These are phyloP conservation scores for Gymnorhina tibicen DNA, from an alignment of 2,113 vertebrate genomes.

Conservation along the genomic window DNA sequence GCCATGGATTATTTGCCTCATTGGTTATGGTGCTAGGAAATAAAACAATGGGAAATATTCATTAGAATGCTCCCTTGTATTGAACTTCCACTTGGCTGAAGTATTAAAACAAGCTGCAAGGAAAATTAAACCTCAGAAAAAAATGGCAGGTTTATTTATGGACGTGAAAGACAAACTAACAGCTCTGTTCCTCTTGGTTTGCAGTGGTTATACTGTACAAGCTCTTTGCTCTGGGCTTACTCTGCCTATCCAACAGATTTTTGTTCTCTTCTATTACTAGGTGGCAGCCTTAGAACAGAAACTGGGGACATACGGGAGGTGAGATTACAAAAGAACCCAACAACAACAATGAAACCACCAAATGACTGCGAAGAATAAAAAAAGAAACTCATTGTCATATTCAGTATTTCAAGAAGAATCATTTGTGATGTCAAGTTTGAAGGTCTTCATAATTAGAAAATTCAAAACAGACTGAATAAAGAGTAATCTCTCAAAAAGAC, in stretches of 20 bases:
- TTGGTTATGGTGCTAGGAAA: constrained; percentile 66
- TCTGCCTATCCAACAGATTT: neutral
- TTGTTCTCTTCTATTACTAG: neutral
- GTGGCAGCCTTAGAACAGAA: neutral
- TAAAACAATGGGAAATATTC: constrained; percentile 63
- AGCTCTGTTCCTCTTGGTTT: neutral
- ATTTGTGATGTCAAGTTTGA: neutral
- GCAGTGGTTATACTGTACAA: neutral
- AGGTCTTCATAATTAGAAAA: neutral
- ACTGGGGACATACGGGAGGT: neutral
- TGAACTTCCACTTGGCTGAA: constrained; percentile 58
- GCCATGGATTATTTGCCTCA: constrained; percentile 74
- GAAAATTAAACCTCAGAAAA: constrained; percentile 58
- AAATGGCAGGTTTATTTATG: constrained; percentile 23
- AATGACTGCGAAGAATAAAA: neutral
- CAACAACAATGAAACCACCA: neutral
- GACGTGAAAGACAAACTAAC: neutral
- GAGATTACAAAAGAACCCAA: neutral
- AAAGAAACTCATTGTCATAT: neutral
- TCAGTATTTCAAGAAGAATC: neutral
- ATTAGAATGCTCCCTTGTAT: constrained; percentile 35
- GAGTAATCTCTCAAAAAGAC: neutral
- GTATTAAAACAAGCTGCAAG: constrained; percentile 68
- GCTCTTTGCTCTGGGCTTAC: neutral
- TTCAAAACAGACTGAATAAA: neutral